Evolutionary conservation across 2,113 vertebrate genomes (phyloP).

Genomic region (western clawed frog (Xenopus tropicalis)): UCB_Xtro_10.0 CM004446.2:146287001-146287500

Average conservation of each 20-base stretch:
- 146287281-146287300: conserved; percentile 25
- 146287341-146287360: conserved; percentile 27
- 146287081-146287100: conserved; percentile 38
- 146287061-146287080: conserved; percentile 38
- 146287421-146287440: background rate
- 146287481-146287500: conserved; percentile 24
- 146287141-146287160: conserved; percentile 33
- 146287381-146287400: background rate
- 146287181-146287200: conserved; percentile 34
- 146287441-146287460: background rate
- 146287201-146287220: conserved; percentile 42
- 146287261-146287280: conserved; percentile 9
- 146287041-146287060: conserved; percentile 36
- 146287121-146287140: conserved; percentile 15
- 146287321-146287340: conserved; percentile 36
- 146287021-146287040: conserved; percentile 22
- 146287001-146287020: too few species aligned
- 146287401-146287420: background rate
- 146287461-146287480: background rate
- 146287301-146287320: conserved; percentile 18
- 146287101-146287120: conserved; percentile 5
- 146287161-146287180: conserved; percentile 37
- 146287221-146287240: conserved; percentile 42
- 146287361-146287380: conserved; percentile 26
- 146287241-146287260: conserved; percentile 32